Evolutionary conservation across 2,888 invertebrate species (phyloP), one percentile per base, ranked within the genome.

Genomic region (Ellobium chinense): DNA sequence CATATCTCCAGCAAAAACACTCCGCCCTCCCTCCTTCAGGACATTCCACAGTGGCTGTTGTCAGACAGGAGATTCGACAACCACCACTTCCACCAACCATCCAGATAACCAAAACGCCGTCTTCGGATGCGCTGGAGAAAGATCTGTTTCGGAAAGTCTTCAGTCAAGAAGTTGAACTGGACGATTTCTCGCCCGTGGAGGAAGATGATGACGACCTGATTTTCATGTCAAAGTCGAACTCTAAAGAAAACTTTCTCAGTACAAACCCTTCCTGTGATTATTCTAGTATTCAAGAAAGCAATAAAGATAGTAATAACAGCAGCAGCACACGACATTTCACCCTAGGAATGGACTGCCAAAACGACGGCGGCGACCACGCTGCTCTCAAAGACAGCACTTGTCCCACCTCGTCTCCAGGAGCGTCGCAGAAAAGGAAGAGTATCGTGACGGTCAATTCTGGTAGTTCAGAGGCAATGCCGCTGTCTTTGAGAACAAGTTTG

Each of bases 111-210:
- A 31, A 27, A 56, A 29, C 31, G 14, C 18, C 62, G 0, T 9
- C 65, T 29, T 4, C 56, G 1, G 68, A 73, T 12, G 27, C 39
- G 4, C 31, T 27, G 0, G 74, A 56, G 29, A 58, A 56, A 37
- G 81, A 84, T n/a, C 60, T 84, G 65, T 84, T 84, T 60, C 36
- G 65, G 29, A 81, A 74, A 72, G 78, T 84, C 3, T 84, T 84
- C 65, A 82, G 82, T 60, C 81, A 84, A 34, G 84, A 81, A 31
- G 69, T 84, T 27, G 81, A 82, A 4, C 58, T 78, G 34, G 82
- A 82, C 14, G 82, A 82, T 36, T 37, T 66, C 12, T 54, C 69
- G 21, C 37, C 66, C n/a, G 56, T 24, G 7, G 69, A 69, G 14
- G 69, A 69, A n/a, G 60, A 60, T 7, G 65, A 34, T 5, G 37